Base-by-base conservation (phyloP, 2,797 vertebrate species). In the Peromyscus aztecus region DNA sequence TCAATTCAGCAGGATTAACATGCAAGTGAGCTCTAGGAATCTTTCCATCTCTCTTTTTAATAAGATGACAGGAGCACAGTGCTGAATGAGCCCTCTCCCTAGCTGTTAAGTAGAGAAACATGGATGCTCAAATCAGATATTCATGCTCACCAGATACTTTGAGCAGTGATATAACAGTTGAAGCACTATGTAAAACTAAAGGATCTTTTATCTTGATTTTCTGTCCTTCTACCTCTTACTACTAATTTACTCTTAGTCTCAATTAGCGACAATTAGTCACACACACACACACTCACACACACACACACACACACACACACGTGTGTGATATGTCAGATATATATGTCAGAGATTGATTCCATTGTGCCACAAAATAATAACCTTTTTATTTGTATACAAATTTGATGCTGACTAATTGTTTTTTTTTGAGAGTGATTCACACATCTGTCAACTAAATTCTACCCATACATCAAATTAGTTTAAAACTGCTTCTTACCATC, bases 401-500 rank as follows among this genome's bases (percentile, higher is more conserved):
- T 96, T 78, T 97, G 93, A 97, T 98, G 71, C 27, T 86, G 97
- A 84, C 82, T 94, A 98, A 98, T 95, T 94, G 59, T 97, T 98
- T 94, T 95, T 63, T 65, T 65, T 49, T 46, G 88, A 96, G 65
- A 97, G 97, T 97, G 94, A 98, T 97, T 98, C 90, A 73, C 91
- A 98, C 92, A 92, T 97, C 97, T 98, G 89, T 87, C 83, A 96
- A 91, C 83, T 96, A 92, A 96, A 97, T 84, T 87, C n/a, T 96
- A 85, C 90, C 97, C 61, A 85, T 94, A 96, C 43, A 97, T 93
- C 86, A 67, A 97, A 97, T 97, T 98, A 97, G 77, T 95, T 97
- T 98, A 90, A 65, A 49, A 97, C 96, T 97, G 94, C 98, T 98
- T 97, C 96, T 88, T 97, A 93, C 95, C 94, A 89, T 97, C 82